A percentile compares a stretch with the other conserved stretches of the same genome.
Evolutionary conservation across 2,113 vertebrate species (phyloP).

Genomic region (Elanus axillaris): DNA sequence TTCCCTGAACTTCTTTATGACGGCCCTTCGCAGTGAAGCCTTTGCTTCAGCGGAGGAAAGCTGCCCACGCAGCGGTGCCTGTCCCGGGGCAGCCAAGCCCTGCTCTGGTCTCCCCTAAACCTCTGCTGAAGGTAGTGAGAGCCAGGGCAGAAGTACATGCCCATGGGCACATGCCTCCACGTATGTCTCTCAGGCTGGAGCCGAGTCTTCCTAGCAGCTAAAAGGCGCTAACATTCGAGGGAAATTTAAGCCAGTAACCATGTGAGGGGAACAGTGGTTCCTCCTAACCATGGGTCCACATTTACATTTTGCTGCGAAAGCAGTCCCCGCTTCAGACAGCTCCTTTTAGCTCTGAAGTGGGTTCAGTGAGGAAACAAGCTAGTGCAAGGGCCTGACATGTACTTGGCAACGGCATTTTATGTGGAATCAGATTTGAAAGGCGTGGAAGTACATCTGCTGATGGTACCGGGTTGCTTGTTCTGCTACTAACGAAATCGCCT

Average conservation of each 20-base stretch:
- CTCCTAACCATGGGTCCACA: background rate
- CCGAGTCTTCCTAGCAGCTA: background rate
- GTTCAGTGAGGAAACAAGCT: background rate
- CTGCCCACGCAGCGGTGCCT: background rate
- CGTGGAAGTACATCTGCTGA: background rate
- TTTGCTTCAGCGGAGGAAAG: background rate
- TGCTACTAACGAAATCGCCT: background rate
- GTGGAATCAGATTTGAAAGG: background rate
- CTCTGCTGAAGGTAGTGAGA: background rate
- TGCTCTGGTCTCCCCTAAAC: background rate
- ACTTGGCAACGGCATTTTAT: background rate
- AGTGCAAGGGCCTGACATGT: background rate
- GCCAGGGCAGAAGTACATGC: background rate
- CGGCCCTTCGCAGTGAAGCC: fast-evolving
- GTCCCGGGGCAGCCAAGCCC: background rate
- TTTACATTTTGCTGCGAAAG: background rate
- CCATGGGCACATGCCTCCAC: background rate
- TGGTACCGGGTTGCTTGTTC: background rate
- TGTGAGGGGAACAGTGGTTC: background rate
- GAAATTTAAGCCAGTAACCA: background rate
- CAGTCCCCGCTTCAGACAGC: background rate
- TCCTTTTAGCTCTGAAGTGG: background rate
- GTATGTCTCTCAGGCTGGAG: background rate
- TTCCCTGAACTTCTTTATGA: background rate
- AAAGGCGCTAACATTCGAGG: background rate